phyloP scores from a whole-genome alignment of 2,797 vertebrate species.

The Furcifer pardalis region DNA sequence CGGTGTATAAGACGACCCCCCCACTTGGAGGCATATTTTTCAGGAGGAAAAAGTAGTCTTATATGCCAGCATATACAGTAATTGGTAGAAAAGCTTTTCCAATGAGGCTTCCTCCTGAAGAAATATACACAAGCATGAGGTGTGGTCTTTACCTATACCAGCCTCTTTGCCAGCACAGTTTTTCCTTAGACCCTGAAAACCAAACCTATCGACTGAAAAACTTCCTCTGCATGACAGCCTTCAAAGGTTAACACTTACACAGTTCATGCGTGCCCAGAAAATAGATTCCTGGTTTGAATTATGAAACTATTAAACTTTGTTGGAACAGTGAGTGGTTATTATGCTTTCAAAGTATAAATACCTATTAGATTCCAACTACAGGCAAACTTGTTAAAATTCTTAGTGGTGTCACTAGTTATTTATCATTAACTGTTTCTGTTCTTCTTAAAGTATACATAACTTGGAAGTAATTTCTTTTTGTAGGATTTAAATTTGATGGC shows the following conservation, averaged over 20 bases:
- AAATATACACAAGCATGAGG: too few species aligned
- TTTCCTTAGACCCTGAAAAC: too few species aligned
- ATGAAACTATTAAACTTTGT: background rate
- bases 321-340: background rate
- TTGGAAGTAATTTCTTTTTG: background rate
- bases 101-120: too few species aligned
- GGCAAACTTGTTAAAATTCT: background rate
- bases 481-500: background rate
- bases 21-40: too few species aligned
- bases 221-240: too few species aligned
- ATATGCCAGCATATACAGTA: too few species aligned
- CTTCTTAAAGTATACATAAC: background rate
- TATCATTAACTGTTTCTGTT: background rate
- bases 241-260: background rate
- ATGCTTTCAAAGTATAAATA: background rate
- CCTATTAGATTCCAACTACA: background rate
- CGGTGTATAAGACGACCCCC: too few species aligned
- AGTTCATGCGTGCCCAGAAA: background rate
- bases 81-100: too few species aligned
- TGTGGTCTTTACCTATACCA: too few species aligned
- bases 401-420: background rate
- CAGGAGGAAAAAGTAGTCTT: too few species aligned
- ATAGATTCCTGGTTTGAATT: background rate
- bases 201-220: too few species aligned
- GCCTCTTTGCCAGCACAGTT: too few species aligned